Base-by-base conservation (phyloP, 2,113 vertebrate species). In the Acanthochromis polyacanthus region DNA sequence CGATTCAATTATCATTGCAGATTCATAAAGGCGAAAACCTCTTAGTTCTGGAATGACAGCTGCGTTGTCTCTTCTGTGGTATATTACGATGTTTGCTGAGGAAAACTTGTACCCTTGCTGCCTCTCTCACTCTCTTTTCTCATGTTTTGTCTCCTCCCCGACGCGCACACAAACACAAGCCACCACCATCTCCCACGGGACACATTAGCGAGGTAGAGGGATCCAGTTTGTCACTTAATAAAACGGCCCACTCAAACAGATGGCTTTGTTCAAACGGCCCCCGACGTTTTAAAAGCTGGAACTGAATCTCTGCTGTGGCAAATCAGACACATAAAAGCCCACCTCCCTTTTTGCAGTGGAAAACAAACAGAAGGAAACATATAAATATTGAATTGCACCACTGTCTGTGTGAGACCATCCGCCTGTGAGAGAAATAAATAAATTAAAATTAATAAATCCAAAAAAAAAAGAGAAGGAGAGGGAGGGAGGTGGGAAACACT, bases 171-270 rank as follows among this genome's bases (percentile, higher is more conserved):
- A 57, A 81, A 85, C 32, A 51, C 64, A 50, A 67, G 43, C 58
- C 20, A 36, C 70, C 11, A 23, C 78, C 22, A 4, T 73, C 74
- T 91, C 90, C 88, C 86, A 28, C n/a, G 56, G 78, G 92, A 90
- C 85, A 82, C 90, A 91, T 93, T 93, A 93, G 89, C 53, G 40
- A 89, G 78, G 88, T 86, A 86, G 83, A 88, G 62, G 75, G 83
- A 90, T 92, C 82, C 86, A 88, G 90, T 90, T 89, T 92, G 92
- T 92, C 93, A 93, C 92, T 93, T 93, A 92, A 93, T 93, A 92
- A 93, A 93, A 89, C 52, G 64, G 70, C 88, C 88, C 87, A 85
- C 87, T 92, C 83, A 87, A 91, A 92, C 91, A 93, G 93, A 93
- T 93, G 92, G 91, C 87, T 89, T 89, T 91, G 84, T 89, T 90